Percentiles rank a stretch among this genome's conserved stretches.
Conservation (phyloP, 2,888 invertebrate genomes). For the Ctena decussata region DNA sequence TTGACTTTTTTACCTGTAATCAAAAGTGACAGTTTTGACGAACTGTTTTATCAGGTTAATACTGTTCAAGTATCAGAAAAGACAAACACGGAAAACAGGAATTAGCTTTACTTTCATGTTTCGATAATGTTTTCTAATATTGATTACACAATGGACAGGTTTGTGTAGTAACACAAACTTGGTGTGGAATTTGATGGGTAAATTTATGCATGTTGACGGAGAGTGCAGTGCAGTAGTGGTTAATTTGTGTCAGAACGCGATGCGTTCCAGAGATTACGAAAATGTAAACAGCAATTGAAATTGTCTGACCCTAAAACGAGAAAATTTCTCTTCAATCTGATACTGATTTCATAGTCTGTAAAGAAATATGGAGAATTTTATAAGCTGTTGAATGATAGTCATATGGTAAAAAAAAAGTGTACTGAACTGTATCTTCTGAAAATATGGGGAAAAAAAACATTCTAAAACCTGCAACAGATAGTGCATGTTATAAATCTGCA, state of each 20-base stretch:
- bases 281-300: constrained; percentile 65
- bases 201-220: constrained; percentile 35
- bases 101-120: constrained; percentile 62
- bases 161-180: constrained; percentile 55
- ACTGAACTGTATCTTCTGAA: too few relatives aligned
- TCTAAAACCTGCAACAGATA: too few relatives aligned
- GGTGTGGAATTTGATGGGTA: constrained; percentile 52
- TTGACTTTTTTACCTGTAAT: neutral
- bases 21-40: neutral
- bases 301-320: neutral
- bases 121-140: constrained; percentile 58
- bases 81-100: constrained; percentile 62
- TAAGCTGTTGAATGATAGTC: too few relatives aligned
- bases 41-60: constrained; percentile 32
- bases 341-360: too few relatives aligned
- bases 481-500: too few relatives aligned
- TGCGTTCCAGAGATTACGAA: constrained; percentile 61
- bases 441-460: too few relatives aligned
- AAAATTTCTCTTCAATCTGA: too few relatives aligned
- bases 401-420: too few relatives aligned
- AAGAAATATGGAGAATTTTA: too few relatives aligned
- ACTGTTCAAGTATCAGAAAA: constrained; percentile 54
- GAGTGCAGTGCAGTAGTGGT: constrained; percentile 46
- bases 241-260: constrained; percentile 41
- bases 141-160: constrained; percentile 48